Base-by-base conservation (phyloP, 1,140 invertebrate genomes). In the Coenobita brevimanus region DNA sequence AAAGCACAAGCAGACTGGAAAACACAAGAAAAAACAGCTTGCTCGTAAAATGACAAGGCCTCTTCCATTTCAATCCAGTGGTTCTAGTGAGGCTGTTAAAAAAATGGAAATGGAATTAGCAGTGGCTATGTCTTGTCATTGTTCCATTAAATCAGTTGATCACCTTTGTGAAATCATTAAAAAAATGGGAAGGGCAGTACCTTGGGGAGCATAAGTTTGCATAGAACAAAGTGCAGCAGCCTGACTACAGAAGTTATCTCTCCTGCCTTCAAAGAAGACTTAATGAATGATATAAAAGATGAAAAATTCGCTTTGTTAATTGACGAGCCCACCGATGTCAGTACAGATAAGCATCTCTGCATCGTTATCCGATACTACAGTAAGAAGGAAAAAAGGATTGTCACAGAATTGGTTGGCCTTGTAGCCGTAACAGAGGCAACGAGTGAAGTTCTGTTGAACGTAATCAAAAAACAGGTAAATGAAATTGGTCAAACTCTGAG, bases 151-250 rank as follows among this genome's bases (percentile, higher is more conserved):
- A 33, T 17, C 64, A 15, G 2, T 69, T 69, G 4, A 69, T 24
- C 64, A 69, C 33, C 24, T 69, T 0, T 17, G 64, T 69, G 4
- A 69, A 69, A 69, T 69, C 1, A 15, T 69, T 4, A 69, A 69
- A 69, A 69, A 69, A 69, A 69, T 69, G 4, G 64, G 13, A 69
- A 69, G 24, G 4, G 64, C 64, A 69, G 4, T 2, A 69, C 64
- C 57, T 50, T 75, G 41, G 41, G 50, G 15, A 75, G 54, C 46
- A 73, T 60, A 13, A 60, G 36, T 73, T 64, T 84, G 69, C 82
- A 84, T 57, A 38, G 50, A 17, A 84, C 82, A n/a, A 84, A 84
- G n/a, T 84, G 82, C 36, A 73, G 67, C 43, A 50, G 64, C 62
- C 27, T 54, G 54, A 13, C 73, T 17, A 75, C 69, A 30, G 82